Evolutionary conservation across 2,113 vertebrate species (phyloP), one percentile per base, ranked within the genome.

Genomic region (Proteles cristata): DNA sequence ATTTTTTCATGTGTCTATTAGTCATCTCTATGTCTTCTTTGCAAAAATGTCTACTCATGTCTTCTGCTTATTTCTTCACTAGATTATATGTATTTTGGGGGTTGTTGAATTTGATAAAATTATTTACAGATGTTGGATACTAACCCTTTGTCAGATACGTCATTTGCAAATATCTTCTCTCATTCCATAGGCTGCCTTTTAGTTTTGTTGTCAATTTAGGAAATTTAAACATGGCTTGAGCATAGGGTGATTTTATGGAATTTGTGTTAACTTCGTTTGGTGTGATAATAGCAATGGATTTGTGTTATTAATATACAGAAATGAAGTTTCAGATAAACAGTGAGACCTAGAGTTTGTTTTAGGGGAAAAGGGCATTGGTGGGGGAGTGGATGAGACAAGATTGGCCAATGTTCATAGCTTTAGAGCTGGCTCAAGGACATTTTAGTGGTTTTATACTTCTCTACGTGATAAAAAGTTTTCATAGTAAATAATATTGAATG

Each of bases 381-480:
- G 7, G 28, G 53, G 23, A 76, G 31, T 80, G 2, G 77, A 63
- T 79, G 23, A 90, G 53, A 53, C 19, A 94, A 68, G 1, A 74
- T 31, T 91, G n/a, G 28, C 45, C n/a, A 79, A 0, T 25, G 39
- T 74, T 95, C 35, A 80, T 31, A 63, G 76, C 58, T 63, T 82
- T 77, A 89, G n/a, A 53, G 50, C 23, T 82, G 31, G 26, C 50
- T 61, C 23, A 94, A 77, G 31, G 66, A 16, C 50, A 39, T 81
- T 88, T 39, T 68, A 69, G 28, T 84, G 35, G 50, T 69, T 91
- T 93, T 95, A 48, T 88, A 35, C 43, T 87, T 91, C 61, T 96
- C 55, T 87, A 23, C 83, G n/a, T 91, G 77, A 80, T 85, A 23
- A 16, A 88, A 91, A 48, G 6, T 95, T 97, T 88, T 97, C 7